phyloP scores from a whole-genome alignment of 2,797 vertebrate species.

The Paratrypauchen microcephalus region DNA sequence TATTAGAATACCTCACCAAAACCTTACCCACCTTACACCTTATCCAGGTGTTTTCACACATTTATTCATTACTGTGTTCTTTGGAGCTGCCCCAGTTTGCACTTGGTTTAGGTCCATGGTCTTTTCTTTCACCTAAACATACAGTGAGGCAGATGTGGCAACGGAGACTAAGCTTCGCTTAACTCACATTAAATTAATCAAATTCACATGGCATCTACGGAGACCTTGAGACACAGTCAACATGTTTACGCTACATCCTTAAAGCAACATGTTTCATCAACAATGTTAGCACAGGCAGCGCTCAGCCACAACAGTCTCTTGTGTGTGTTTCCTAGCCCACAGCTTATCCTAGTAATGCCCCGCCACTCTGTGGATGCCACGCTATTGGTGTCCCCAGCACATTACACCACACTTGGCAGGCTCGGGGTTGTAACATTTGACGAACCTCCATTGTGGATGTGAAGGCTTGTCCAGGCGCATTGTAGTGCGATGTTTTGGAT shows the following conservation, averaged over 20 bases:
- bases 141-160: too few species aligned
- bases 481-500: not conserved
- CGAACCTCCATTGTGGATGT: not conserved
- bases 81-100: too few species aligned
- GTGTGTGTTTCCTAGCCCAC: not conserved
- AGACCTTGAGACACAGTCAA: not conserved
- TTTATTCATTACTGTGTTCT: too few species aligned
- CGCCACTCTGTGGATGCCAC: not conserved
- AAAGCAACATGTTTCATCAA: not conserved
- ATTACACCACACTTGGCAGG: not conserved
- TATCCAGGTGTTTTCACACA: too few species aligned
- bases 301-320: not conserved
- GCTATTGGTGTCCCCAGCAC: conserved; percentile 2
- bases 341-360: conserved; percentile 10
- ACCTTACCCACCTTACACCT: too few species aligned
- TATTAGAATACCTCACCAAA: too few species aligned
- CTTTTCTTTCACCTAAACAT: too few species aligned
- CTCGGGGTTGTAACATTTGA: not conserved
- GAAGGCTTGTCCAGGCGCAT: conserved; percentile 1
- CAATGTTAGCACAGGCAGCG: not conserved
- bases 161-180: not conserved
- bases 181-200: not conserved
- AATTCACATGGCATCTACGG: not conserved
- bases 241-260: not conserved
- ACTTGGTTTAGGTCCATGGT: too few species aligned